Conservation (phyloP, 2,888 invertebrate genomes). For the Aromia moschata region DNA sequence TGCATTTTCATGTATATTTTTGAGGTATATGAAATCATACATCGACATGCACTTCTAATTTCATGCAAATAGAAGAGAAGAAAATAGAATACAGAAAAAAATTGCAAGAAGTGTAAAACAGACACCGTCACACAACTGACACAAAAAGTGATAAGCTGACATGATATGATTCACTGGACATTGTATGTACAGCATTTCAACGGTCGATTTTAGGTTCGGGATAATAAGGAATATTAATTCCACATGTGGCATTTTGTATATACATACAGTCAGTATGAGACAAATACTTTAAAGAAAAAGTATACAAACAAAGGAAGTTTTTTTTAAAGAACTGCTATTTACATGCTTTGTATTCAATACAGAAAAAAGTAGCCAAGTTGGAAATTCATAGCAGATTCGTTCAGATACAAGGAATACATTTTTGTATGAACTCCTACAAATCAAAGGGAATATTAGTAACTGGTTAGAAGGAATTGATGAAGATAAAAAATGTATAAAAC, state of each 20-base stretch:
- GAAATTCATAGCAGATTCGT: no score
- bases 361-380: no score
- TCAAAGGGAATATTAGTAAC: no score
- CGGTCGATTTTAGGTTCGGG: neutral
- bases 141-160: conserved; percentile 50
- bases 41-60: conserved; percentile 50
- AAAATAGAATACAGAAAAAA: conserved; percentile 54
- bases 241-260: conserved; percentile 28
- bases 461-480: no score
- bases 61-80: conserved; percentile 57
- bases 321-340: neutral
- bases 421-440: no score
- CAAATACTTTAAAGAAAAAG: neutral
- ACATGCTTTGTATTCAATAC: conserved; percentile 1
- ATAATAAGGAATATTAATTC: conserved; percentile 34
- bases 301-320: neutral
- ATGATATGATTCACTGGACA: conserved; percentile 22
- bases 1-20: conserved; percentile 33
- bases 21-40: conserved; percentile 41
- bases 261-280: conserved; percentile 8
- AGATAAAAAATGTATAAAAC: no score
- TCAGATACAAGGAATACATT: no score
- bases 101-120: conserved; percentile 55
- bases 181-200: conserved; percentile 14
- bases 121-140: conserved; percentile 54